Percentiles rank a stretch among this genome's conserved stretches.
These are phyloP conservation scores for Pelecanoides urinatrix DNA, from an alignment of 2,113 vertebrate species.

Conservation along the genomic window DNA sequence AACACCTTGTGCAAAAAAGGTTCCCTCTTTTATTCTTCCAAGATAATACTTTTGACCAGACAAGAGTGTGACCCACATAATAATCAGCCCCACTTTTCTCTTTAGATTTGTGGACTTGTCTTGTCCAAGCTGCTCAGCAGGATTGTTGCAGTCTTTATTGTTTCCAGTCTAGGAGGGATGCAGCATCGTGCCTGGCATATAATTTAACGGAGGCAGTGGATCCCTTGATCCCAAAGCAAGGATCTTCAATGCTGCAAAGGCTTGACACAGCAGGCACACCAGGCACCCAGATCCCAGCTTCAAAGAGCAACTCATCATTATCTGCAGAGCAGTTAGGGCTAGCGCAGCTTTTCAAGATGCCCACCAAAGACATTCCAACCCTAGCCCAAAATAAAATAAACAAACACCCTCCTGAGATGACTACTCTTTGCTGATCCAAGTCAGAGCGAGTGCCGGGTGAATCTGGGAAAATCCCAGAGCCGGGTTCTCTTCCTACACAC, in stretches of 20 bases:
- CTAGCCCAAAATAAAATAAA: neutral
- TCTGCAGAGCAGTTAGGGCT: neutral
- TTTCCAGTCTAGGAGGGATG: neutral
- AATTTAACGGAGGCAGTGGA: neutral
- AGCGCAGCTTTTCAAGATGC: neutral
- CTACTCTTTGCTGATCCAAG: neutral
- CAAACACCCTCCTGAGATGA: neutral
- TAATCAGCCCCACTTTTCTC: neutral
- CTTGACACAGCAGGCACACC: neutral
- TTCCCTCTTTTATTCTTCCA: neutral
- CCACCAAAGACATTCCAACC: neutral
- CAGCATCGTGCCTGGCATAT: neutral
- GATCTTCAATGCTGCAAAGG: neutral
- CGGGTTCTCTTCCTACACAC: fast-evolving
- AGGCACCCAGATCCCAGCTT: neutral
- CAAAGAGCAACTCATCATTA: neutral
- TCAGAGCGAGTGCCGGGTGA: neutral
- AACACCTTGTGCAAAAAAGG: neutral
- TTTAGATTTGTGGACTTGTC: neutral
- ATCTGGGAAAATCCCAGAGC: neutral
- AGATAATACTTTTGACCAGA: neutral
- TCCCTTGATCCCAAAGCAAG: neutral
- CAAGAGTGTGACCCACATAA: neutral
- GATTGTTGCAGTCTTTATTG: neutral
- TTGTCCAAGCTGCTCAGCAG: neutral